These are phyloP conservation scores for Caenorhabditis remanei DNA, from an alignment of 1,140 invertebrate genomes.

Conservation along the genomic window DNA sequence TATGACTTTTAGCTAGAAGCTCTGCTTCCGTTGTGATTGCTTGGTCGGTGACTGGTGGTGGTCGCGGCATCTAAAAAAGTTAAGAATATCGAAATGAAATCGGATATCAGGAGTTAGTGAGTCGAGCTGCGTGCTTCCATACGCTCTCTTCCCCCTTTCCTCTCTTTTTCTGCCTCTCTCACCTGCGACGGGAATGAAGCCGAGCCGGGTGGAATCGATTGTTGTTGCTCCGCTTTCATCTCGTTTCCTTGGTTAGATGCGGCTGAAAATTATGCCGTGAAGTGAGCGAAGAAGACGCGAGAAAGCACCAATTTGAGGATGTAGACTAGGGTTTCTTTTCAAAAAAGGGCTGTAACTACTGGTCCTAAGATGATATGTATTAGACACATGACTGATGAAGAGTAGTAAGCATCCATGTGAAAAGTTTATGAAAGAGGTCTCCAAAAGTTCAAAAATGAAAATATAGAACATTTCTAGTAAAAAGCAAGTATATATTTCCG, in stretches of 20 bases:
- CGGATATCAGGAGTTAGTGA: slow-evolving; percentile 53
- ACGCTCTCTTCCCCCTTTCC: neutral
- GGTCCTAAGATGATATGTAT: neutral
- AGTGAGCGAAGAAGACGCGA: neutral
- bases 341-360: neutral
- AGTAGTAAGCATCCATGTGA: too few relatives aligned
- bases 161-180: slow-evolving; percentile 47
- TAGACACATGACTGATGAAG: too few relatives aligned
- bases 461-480: too few relatives aligned
- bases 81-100: slow-evolving; percentile 47
- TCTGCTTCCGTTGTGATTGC: slow-evolving; percentile 83
- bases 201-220: slow-evolving; percentile 40
- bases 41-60: slow-evolving; percentile 51
- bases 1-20: slow-evolving; percentile 67
- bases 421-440: too few relatives aligned
- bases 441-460: too few relatives aligned
- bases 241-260: neutral
- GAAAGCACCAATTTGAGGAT: neutral
- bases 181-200: slow-evolving; percentile 58
- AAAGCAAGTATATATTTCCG: too few relatives aligned
- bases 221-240: slow-evolving; percentile 42
- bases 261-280: neutral
- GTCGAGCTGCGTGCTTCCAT: neutral
- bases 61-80: slow-evolving; percentile 14
- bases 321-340: neutral